Evolutionary conservation across 2,888 invertebrate species (phyloP).

Genomic region (Diloba caeruleocephala): DNA sequence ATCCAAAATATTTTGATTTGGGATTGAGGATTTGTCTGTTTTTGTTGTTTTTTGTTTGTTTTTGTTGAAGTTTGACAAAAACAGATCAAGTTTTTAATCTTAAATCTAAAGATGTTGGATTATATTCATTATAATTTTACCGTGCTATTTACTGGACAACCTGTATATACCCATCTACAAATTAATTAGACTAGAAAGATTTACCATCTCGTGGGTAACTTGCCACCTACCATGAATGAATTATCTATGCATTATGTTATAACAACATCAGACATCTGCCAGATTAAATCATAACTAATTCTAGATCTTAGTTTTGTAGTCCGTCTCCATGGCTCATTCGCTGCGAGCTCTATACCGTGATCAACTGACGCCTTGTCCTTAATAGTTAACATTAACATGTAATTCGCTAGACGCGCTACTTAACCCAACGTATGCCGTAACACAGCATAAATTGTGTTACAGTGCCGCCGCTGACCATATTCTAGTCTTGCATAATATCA

Average conservation of each 20-base stretch:
- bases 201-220: conserved; percentile 54
- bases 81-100: no score
- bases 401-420: conserved; percentile 70
- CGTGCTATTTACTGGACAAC: no score
- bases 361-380: conserved; percentile 30
- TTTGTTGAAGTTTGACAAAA: no score
- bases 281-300: conserved; percentile 1
- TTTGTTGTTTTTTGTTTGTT: no score
- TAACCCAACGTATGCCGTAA: conserved; percentile 61
- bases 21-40: no score
- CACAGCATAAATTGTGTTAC: conserved; percentile 72
- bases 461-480: conserved; percentile 62
- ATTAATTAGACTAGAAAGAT: conserved; percentile 74
- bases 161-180: conserved; percentile 58
- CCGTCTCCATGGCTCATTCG: conserved; percentile 9
- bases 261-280: no score
- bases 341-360: conserved; percentile 17
- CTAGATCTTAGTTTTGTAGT: conserved; percentile 1
- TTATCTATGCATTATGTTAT: conserved; percentile 2
- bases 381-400: conserved; percentile 55
- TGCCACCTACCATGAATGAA: background rate
- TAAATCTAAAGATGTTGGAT: no score
- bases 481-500: conserved; percentile 66
- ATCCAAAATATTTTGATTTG: no score
- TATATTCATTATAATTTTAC: no score